Base-by-base conservation (phyloP, 2,888 invertebrate species). In the Cosmia pyralina region DNA sequence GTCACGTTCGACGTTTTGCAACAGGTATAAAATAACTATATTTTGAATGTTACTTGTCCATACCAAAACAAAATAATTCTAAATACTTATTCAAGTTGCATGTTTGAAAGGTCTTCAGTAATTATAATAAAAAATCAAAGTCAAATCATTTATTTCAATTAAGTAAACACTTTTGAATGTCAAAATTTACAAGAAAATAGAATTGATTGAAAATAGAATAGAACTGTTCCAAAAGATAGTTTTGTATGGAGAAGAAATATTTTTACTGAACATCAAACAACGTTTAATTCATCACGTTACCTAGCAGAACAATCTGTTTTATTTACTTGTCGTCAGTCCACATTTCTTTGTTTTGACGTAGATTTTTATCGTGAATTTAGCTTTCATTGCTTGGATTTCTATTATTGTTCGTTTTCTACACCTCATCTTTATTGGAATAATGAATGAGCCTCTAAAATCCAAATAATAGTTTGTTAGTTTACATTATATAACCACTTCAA, bases 271-370 rank as follows among this genome's bases (percentile, higher is more conserved):
- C 34, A 4, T 34, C 34, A 34, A 34, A 34, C 2, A 34, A 34
- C 4, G 4, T 3, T 4, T 28, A 28, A 28, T 28, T 28, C 38
- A 38, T 38, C 38, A 38, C 38, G 5, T 38, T 38, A 38, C 38
- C 38, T 38, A 38, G 53, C 17, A 13, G 0, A 63, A 58, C n/a
- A 67, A 63, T 67, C n/a, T n/a, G 11, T 63, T 72, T 57, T 48
- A 63, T 44, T 62, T 17, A 38, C 44, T 50, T 75, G 38, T 75
- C 70, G 28, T 46, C 74, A 75, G 68, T 44, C 5, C 28, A 53
- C 48, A 57, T 79, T 53, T 76, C 60, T 72, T 59, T 72, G 48
- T 53, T 52, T 69, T 52, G 19, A 19, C 46, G 19, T 28, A 22
- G 46, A n/a, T n/a, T n/a, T n/a, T n/a, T n/a, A n/a, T n/a, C 64